phyloP scores from a whole-genome alignment of 2,113 vertebrate genomes.

The Felis chaus region DNA sequence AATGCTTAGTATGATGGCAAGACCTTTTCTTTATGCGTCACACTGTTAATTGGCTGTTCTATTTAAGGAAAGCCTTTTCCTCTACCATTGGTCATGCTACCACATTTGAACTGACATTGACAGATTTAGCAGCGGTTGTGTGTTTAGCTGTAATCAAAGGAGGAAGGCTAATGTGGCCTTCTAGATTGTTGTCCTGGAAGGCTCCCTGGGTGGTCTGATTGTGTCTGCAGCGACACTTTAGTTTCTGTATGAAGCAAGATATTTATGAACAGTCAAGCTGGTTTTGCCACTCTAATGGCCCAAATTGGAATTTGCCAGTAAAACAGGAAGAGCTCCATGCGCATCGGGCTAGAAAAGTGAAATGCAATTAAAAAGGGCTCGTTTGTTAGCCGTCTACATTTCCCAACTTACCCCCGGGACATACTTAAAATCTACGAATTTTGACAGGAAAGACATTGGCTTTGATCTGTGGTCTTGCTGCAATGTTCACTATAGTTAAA shows the following conservation, averaged over 20 bases:
- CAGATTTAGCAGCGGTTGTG: constrained; percentile 36
- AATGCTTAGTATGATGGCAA: background rate
- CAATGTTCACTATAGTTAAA: constrained; percentile 55
- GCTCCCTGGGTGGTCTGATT: constrained; percentile 51
- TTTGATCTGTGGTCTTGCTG: constrained; percentile 65
- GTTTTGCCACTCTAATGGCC: constrained; percentile 73
- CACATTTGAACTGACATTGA: background rate
- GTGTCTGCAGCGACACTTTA: constrained; percentile 61
- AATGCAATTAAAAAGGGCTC: constrained; percentile 73
- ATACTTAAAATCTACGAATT: constrained; percentile 66
- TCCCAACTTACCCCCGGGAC: constrained; percentile 52
- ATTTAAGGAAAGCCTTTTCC: background rate
- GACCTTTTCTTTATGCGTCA: background rate
- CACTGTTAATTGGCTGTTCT: background rate
- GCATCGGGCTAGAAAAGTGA: constrained; percentile 67
- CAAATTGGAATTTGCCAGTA: constrained; percentile 73
- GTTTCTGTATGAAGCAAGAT: constrained; percentile 63
- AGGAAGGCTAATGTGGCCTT: constrained; percentile 58
- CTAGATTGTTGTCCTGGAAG: constrained; percentile 63
- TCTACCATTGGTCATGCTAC: background rate
- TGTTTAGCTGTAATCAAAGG: constrained; percentile 70
- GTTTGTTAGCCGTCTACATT: constrained; percentile 72
- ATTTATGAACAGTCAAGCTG: constrained; percentile 62
- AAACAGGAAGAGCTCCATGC: constrained; percentile 66
- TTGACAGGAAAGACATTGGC: constrained; percentile 68